Evolutionary conservation across 2,113 vertebrate genomes (phyloP), one percentile per base, ranked within the genome.

Genomic region (Ptilonorhynchus violaceus): DNA sequence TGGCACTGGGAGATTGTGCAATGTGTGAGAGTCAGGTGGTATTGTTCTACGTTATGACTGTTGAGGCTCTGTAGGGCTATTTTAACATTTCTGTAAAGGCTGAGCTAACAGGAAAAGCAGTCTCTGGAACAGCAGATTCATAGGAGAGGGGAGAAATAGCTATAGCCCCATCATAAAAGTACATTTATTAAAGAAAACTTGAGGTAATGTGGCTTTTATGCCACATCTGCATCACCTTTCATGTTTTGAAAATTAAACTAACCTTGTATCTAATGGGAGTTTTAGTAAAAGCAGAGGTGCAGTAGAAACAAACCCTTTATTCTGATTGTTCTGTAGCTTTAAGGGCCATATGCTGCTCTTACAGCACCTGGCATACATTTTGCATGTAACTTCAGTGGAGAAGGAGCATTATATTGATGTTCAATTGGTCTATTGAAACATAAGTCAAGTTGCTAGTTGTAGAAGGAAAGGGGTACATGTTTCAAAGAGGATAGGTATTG

Each of bases 1-100:
- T 91, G 92, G 92, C 93, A 91, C 90, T 97, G 98, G 97, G 96
- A 97, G 89, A 97, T 92, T 56, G 95, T 97, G 97, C 97, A 97
- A 76, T 97, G 91, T 96, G 84, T 96, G 83, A 88, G 55, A 89
- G 92, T 96, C 92, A 59, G 92, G 96, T 96, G 93, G 90, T 85
- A 94, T 88, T 89, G 81, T 94, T 97, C 68, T 84, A 8, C 7
- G 2, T 97, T 89, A 80, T 33, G n/a, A 81, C 85, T 90, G 64
- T 86, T 91, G 85, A 69, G 83, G 80, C 60, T 97, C 97, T 91
- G 42, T 95, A 92, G 87, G 81, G 86, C 78, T 88, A 42, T 96
- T 56, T 95, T 73, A 79, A 88, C 94, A 89, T 97, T 97, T 96
- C 95, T 92, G 69, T 94, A 78, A 75, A 93, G 80, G 89, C 50